These are phyloP conservation scores for Clarias gariepinus DNA, from an alignment of 2,113 vertebrate species.

Conservation along the genomic window DNA sequence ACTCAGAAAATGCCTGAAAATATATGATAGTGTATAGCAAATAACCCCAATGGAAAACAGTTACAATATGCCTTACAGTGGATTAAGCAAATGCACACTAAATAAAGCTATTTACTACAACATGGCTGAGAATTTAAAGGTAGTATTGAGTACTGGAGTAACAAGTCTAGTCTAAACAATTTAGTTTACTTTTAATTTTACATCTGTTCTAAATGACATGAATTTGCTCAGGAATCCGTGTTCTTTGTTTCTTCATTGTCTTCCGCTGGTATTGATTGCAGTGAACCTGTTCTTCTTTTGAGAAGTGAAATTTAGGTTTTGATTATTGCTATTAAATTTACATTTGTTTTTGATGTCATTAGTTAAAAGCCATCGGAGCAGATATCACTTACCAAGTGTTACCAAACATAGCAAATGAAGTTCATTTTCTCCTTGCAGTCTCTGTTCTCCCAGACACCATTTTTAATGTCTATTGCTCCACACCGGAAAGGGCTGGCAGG, in stretches of 20 bases:
- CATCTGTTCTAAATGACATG: neutral
- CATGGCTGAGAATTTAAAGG: neutral
- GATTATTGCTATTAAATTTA: too few relatives aligned
- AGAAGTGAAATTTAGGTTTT: too few relatives aligned
- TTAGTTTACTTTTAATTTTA: neutral
- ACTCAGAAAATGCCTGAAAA: neutral
- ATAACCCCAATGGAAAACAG: too few relatives aligned
- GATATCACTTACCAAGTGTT: neutral
- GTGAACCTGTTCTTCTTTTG: neutral
- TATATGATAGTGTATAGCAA: neutral
- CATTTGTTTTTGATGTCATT: neutral
- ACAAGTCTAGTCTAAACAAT: neutral
- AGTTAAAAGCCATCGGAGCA: neutral
- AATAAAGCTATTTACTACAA: neutral
- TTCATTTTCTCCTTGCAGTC: slow-evolving; percentile 25
- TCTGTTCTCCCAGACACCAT: slow-evolving; percentile 8
- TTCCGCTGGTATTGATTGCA: neutral
- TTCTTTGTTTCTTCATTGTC: neutral
- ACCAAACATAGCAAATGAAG: neutral
- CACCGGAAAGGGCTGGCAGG: neutral
- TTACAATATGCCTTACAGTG: neutral
- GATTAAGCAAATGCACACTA: too few relatives aligned
- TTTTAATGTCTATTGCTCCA: neutral
- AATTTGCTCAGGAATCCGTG: neutral
- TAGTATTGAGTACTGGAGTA: neutral